A percentile compares a stretch with the other conserved stretches of the same genome.
These are phyloP conservation scores for Caenorhabditis brenneri DNA, from an alignment of 1,140 invertebrate genomes.

Conservation along the genomic window DNA sequence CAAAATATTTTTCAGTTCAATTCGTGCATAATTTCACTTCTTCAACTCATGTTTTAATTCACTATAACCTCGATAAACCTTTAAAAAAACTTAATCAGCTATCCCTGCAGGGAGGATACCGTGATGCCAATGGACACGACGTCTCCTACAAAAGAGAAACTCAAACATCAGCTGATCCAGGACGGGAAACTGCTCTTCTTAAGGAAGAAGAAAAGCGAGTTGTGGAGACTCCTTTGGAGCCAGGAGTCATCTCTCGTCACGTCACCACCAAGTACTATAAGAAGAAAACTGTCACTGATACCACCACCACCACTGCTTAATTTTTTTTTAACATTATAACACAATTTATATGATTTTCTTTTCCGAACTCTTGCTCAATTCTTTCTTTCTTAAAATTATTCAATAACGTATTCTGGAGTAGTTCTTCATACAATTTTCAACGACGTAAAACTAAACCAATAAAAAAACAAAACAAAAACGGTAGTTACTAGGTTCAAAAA, in stretches of 20 bases:
- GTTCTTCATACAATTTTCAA: background rate
- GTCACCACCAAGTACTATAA: slow-evolving; percentile 68
- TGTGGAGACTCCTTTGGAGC: slow-evolving; percentile 64
- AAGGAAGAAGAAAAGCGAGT: slow-evolving; percentile 65
- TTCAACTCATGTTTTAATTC: too few species aligned
- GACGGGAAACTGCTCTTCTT: slow-evolving; percentile 58
- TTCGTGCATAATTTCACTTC: too few species aligned
- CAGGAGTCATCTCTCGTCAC: slow-evolving; percentile 65
- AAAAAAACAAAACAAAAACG: background rate
- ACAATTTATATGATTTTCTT: slow-evolving; percentile 1
- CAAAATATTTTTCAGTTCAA: too few species aligned
- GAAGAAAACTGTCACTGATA: slow-evolving; percentile 66
- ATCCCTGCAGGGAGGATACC: slow-evolving; percentile 59
- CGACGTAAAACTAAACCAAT: background rate
- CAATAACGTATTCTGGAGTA: background rate
- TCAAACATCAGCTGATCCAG: slow-evolving; percentile 62
- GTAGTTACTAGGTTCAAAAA: background rate
- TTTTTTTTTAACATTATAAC: background rate
- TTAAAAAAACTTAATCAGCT: too few species aligned
- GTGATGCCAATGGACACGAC: slow-evolving; percentile 59
- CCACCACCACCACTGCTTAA: slow-evolving; percentile 45
- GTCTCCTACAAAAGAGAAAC: slow-evolving; percentile 63
- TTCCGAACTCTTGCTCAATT: background rate
- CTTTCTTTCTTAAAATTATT: background rate
- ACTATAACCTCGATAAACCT: too few species aligned